Base-by-base conservation (phyloP, 2,113 vertebrate species). In the Oreochromis niloticus region DNA sequence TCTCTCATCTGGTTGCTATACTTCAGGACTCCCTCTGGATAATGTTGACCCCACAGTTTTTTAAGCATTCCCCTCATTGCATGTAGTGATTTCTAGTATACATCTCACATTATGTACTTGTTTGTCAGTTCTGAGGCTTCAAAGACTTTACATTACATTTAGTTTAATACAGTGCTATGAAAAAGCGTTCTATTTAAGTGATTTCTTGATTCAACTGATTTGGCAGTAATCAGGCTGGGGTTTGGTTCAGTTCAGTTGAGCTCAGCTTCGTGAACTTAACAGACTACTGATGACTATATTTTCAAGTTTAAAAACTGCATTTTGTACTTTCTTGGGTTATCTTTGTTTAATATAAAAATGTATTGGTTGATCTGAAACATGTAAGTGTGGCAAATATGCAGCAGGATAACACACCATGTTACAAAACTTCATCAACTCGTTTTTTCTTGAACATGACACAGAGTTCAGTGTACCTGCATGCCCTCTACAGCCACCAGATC, bases 21-120 rank as follows among this genome's bases (percentile, higher is more conserved):
- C 90, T 87, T 82, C 16, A 78, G 82, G 54, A 82, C 22, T 81
- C 50, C 81, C 89, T 83, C 78, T 88, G 84, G 89, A 88, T 80
- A 87, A 55, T 89, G 84, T 89, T 85, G 80, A 93, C 88, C 81
- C 46, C 46, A 78, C 46, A 52, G 17, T 34, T n/a, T 68, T 30
- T n/a, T 30, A 32, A 46, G 24, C 46, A 52, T 78, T 78, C 17
- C 16, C 17, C 10, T 78, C 27, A 32, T 78, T 34, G 4, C 16
- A 52, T 78, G 24, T 50, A 78, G 43, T n/a, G 27, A 78, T 52
- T 52, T 78, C 73, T 52, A 78, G 10, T 34, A 50, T 30, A 32
- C 27, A 19, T 30, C 17, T 52, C 46, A 52, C 14, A 32, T 50
- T 19, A n/a, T 50, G 71, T 6, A 32, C 24, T 19, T 12, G 43